Evolutionary conservation across 2,888 invertebrate species (phyloP), one percentile per base, ranked within the genome.

Genomic region (Cephonodes hylas): DNA sequence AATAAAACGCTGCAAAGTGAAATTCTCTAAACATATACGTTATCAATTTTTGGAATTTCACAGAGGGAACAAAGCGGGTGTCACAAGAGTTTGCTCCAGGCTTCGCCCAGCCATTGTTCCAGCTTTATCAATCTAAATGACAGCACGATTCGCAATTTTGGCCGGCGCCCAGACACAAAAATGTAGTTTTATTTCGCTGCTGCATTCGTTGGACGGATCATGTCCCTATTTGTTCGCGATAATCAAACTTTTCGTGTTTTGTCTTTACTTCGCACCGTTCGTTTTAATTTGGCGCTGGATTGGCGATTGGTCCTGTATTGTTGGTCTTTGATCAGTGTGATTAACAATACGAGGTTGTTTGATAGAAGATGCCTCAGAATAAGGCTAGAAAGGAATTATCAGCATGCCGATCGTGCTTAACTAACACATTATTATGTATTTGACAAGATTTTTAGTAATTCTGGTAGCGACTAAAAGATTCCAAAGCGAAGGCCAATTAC

Each of bases 71-170:
- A 53, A 53, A 18, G 27, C 53, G 27, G 27, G 10, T 53, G 53
- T 53, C 53, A 53, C 53, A 42, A 60, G 46, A 61, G 15, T 25
- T 45, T 64, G 63, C 42, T 63, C 59, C 65, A 59, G 66, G 70
- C 61, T 61, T 70, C 64, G 70, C 63, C 70, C 63, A n/a, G 67
- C 71, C 63, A 75, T 77, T 76, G 74, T 73, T 68, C 67, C 67
- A 68, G 64, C 71, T 76, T 74, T 77, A 77, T 79, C 79, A 79
- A 79, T 79, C 74, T 75, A 76, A 79, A 71, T 65, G 74, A 68
- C 68, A 75, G 66, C 64, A 70, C 73, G 72, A 74, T 69, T 67
- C 69, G 65, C 66, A 59, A 66, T 64, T 70, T 75, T 81, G 79
- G 76, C 77, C 59, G 61, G 45, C 62, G 64, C 73, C 80, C 77